Percentiles rank a stretch among this genome's conserved stretches.
Evolutionary conservation across 2,888 invertebrate genomes (phyloP).

Genomic region (Dolichomitus sp.): DNA sequence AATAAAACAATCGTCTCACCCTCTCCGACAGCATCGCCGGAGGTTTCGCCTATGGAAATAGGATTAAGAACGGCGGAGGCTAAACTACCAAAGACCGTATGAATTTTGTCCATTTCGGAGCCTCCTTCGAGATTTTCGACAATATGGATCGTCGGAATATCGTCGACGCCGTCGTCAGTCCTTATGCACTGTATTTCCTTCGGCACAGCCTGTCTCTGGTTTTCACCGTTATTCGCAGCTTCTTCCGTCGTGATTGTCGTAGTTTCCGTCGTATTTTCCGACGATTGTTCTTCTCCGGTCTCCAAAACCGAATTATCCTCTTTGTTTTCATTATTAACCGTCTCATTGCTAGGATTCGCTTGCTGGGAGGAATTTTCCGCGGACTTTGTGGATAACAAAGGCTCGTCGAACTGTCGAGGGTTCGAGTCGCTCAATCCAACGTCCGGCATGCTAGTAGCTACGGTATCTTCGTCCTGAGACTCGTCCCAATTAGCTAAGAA

Average conservation of each 20-base stretch:
- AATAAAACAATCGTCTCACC: constrained; percentile 66
- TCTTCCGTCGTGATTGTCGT: neutral
- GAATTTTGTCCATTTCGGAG: constrained; percentile 67
- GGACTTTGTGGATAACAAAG: neutral
- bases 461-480: constrained; percentile 83
- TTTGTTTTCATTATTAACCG: neutral
- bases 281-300: neutral
- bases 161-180: constrained; percentile 74
- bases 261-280: neutral
- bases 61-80: constrained; percentile 63
- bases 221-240: neutral
- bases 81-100: constrained; percentile 67
- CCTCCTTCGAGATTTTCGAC: constrained; percentile 81
- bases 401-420: neutral
- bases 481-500: constrained; percentile 85
- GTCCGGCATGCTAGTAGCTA: constrained; percentile 51
- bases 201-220: neutral
- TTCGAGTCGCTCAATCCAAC: neutral
- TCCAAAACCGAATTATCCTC: neutral
- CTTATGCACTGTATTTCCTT: constrained; percentile 76
- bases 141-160: constrained; percentile 83
- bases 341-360: neutral
- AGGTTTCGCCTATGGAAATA: constrained; percentile 52
- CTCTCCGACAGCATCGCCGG: constrained; percentile 36
- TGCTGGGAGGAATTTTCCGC: neutral